Evolutionary conservation across 2,888 invertebrate genomes (phyloP).

Genomic region (Heteromurus nitidus): DNA sequence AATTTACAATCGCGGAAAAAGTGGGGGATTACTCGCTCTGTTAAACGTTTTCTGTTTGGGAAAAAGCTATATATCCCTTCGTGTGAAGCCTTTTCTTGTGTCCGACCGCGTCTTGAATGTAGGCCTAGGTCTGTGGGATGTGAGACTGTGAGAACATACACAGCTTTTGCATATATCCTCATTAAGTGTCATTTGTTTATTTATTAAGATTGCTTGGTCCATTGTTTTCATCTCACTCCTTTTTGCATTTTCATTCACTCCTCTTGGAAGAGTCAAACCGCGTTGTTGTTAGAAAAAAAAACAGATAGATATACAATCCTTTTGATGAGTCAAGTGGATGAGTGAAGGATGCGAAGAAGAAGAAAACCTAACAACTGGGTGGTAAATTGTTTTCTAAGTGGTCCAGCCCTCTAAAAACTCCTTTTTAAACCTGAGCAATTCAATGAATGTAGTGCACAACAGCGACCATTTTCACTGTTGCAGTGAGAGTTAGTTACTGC

Average conservation of each 20-base stretch:
- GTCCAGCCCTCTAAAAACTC: slow-evolving; percentile 63
- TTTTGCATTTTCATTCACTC: slow-evolving; percentile 19
- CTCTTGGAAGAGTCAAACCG: slow-evolving; percentile 28
- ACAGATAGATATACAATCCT: neutral
- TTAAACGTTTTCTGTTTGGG: slow-evolving; percentile 40
- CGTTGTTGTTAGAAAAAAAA: neutral
- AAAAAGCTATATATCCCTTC: too few species aligned
- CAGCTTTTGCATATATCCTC: slow-evolving; percentile 55
- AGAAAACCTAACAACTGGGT: slow-evolving; percentile 56
- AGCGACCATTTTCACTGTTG: too few species aligned
- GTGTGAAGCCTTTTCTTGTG: too few species aligned
- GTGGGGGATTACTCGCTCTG: slow-evolving; percentile 39
- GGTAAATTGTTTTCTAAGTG: slow-evolving; percentile 64
- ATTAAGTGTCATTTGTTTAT: slow-evolving; percentile 68
- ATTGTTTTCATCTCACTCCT: slow-evolving; percentile 63
- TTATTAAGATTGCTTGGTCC: slow-evolving; percentile 62
- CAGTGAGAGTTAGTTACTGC: slow-evolving; percentile 29
- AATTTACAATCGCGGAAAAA: slow-evolving; percentile 38
- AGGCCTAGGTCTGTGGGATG: slow-evolving; percentile 34
- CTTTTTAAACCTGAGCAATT: too few species aligned
- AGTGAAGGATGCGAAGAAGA: slow-evolving; percentile 31
- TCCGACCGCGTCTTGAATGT: neutral
- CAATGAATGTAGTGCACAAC: too few species aligned
- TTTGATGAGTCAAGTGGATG: slow-evolving; percentile 42
- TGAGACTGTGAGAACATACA: neutral